phyloP scores from a whole-genome alignment of 2,113 vertebrate genomes.

The Spea multiplicata region DNA sequence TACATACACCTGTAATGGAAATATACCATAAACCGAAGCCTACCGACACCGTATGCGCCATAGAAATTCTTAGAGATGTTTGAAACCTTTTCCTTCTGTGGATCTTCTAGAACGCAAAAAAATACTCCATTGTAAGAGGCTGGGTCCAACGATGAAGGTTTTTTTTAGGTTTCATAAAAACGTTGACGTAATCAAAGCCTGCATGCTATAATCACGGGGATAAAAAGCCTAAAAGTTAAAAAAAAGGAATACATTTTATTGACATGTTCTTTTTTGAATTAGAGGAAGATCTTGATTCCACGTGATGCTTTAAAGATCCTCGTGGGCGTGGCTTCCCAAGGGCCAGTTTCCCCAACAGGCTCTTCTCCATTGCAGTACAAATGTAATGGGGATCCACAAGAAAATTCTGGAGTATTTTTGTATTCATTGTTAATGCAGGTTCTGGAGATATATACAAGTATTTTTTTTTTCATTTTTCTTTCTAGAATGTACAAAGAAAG shows the following conservation, averaged over 20 bases:
- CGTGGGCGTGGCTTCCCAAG: constrained; percentile 38
- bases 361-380: constrained; percentile 55
- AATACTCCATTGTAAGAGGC: constrained; percentile 70
- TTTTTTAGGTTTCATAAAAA: constrained; percentile 65
- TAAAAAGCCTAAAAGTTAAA: constrained; percentile 63
- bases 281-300: constrained; percentile 59
- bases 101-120: constrained; percentile 55
- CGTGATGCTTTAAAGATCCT: constrained; percentile 38
- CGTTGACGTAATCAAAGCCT: constrained; percentile 73
- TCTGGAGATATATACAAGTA: constrained; percentile 75
- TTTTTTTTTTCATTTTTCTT: constrained; percentile 62
- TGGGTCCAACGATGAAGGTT: constrained; percentile 58
- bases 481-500: constrained; percentile 71
- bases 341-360: constrained; percentile 47
- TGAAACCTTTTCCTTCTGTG: constrained; percentile 51
- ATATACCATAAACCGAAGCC: constrained; percentile 55
- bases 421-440: constrained; percentile 66
- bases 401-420: constrained; percentile 64
- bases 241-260: constrained; percentile 61
- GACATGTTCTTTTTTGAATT: constrained; percentile 52
- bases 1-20: constrained; percentile 69
- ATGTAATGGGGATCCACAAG: constrained; percentile 58
- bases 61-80: constrained; percentile 55
- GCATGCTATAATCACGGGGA: constrained; percentile 75
- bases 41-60: constrained; percentile 53